Base-by-base conservation (phyloP, 92 coral and sea anemone species). In the Epizoanthus scotinus region DNA sequence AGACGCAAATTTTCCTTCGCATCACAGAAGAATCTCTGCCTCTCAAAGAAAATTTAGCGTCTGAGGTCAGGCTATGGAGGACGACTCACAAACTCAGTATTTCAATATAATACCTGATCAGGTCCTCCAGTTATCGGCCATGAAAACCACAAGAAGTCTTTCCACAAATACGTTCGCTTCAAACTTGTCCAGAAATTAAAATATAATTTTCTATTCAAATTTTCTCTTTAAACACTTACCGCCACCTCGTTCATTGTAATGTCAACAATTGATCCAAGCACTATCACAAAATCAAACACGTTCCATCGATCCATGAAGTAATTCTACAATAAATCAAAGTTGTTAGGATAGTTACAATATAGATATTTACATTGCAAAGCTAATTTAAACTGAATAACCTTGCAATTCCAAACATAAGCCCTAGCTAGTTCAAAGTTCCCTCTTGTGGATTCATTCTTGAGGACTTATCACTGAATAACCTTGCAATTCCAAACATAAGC, bases 261-360 rank as follows among this genome's bases (percentile, higher is more conserved):
- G 56, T 95, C 99, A 34, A 95, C 89, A 27, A 95, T 91, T 27
- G 98, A 93, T 18, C 99, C 99, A 17, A 95, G 89, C 40, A 95
- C 99, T 2, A 95, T 93, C 19, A 95, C 93, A 78, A 95, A 95
- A 73, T 95, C 99, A 84, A 95, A 95, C 70, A 95, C 82, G 83
- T 95, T 95, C 99, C 99, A 95, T 50, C 98, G 87, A 77, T 95
- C 99, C 60, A 82, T 86, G 59, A 95, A 95, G 73, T 95, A 95
- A 80, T 93, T 95, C 99, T 94, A 67, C 2, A 75, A 77, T 9
- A 31, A 13, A 34, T 19, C 24, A 71, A 69, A 7, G 7, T 15
- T 36, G 54, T 24, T 44, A 44, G 52, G 52, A 15, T 1, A 8
- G 22, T 70, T 70, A 19, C 27, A 29, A 70, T 31, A 18, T 31